Base-by-base conservation (phyloP, 1,140 invertebrate species). In the Ruditapes philippinarum region DNA sequence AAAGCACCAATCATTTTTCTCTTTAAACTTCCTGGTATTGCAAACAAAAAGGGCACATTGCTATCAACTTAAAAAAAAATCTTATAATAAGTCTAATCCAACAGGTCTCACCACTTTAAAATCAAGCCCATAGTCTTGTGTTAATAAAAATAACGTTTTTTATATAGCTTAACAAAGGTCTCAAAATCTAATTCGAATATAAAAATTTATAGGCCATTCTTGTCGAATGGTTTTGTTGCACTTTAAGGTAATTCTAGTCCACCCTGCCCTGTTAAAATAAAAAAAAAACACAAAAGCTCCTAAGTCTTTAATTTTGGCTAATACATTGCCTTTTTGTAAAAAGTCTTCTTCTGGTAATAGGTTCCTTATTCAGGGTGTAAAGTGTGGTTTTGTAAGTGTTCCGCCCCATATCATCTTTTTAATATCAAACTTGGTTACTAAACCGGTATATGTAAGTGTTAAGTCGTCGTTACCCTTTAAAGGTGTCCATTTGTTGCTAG, bases 191-290 rank as follows among this genome's bases (percentile, higher is more conserved):
- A 25, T 65, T 65, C 9, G 9, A n/a, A 12, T 65, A 65, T 65
- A n/a, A 65, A 65, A n/a, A 33, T 65, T 9, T 65, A 65, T 65
- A n/a, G n/a, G n/a, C 60, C n/a, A 65, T 65, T 65, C n/a, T n/a
- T 65, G 9, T 65, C 9, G 60, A n/a, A 65, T 11, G 60, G 60
- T 65, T 65, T 65, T 65, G 60, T 65, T 12, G 9, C 60, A n/a
- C 60, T n/a, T 65, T 7, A 12, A n/a, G 60, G n/a, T 65, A n/a
- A 65, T 65, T 9, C 31, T 65, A 9, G n/a, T 65, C 68, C 25
- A 38, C 36, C 28, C 36, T 33, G 9, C 36, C 36, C 68, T 38
- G 36, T 73, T 73, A 31, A 17, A 38, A 73, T 31, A n/a, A 36
- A 33, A 33, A 38, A 36, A 9, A 73, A 33, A 73, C 68, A 73